phyloP scores from a whole-genome alignment of 1,140 invertebrate species.

The Nebria ingens region DNA sequence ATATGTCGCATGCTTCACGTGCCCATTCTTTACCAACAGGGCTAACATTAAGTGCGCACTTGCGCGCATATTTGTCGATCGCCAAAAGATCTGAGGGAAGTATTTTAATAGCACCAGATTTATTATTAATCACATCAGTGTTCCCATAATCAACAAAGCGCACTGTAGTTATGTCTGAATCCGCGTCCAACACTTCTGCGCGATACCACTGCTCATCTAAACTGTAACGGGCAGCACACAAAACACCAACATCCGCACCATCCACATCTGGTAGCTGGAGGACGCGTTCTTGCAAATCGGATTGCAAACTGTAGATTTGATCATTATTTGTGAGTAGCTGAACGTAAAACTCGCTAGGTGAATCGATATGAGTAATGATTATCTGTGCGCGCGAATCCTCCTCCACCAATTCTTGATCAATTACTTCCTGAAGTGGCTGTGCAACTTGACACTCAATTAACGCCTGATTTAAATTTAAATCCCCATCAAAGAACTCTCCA shows the following conservation, averaged over 20 bases:
- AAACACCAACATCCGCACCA: constrained; percentile 45
- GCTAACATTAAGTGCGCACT: constrained; percentile 53
- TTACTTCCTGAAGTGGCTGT: background rate
- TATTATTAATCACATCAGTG: constrained; percentile 54
- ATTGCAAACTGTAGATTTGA: constrained; percentile 44
- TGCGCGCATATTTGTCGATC: constrained; percentile 45
- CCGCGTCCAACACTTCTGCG: constrained; percentile 62
- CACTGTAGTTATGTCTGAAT: constrained; percentile 57
- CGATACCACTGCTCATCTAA: constrained; percentile 70
- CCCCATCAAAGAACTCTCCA: constrained; percentile 33
- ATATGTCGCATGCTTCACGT: constrained; percentile 45
- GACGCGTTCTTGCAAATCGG: constrained; percentile 45
- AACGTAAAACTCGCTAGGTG: constrained; percentile 56
- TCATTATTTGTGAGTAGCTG: constrained; percentile 41
- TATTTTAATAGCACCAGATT: constrained; percentile 43
- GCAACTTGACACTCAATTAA: constrained; percentile 24
- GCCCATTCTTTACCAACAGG: constrained; percentile 56
- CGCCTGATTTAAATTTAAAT: constrained; percentile 32
- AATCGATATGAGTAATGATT: constrained; percentile 49
- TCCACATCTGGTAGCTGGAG: constrained; percentile 38
- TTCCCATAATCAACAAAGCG: constrained; percentile 78
- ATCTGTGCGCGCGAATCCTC: background rate
- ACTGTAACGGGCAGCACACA: constrained; percentile 62
- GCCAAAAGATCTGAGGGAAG: constrained; percentile 42
- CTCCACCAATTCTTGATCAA: background rate